These are phyloP conservation scores for Myrmecobius fasciatus DNA, from an alignment of 2,113 vertebrate genomes.

Conservation along the genomic window DNA sequence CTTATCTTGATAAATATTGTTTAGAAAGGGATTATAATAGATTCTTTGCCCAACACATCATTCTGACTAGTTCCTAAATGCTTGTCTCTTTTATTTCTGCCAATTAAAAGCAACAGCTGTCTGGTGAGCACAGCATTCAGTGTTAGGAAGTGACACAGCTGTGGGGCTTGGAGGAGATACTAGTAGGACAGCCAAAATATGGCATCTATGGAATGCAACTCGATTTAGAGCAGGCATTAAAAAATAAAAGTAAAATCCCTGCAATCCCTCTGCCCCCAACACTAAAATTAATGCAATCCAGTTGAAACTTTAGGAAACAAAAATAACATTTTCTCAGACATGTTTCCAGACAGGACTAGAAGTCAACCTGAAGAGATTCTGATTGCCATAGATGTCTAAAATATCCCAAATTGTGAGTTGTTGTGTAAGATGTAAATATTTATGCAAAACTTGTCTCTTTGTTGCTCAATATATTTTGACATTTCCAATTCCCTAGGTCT, in stretches of 20 bases:
- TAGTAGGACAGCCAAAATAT: constrained; percentile 72
- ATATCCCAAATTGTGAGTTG: constrained; percentile 74
- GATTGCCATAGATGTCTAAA: constrained; percentile 77
- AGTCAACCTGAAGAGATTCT: constrained; percentile 73
- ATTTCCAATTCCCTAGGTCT: constrained; percentile 75
- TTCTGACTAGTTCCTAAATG: constrained; percentile 67
- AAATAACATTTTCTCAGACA: constrained; percentile 75
- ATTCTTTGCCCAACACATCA: constrained; percentile 71
- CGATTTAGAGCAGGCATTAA: constrained; percentile 74
- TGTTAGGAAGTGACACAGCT: constrained; percentile 80
- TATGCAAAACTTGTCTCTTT: constrained; percentile 70
- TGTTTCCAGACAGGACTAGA: constrained; percentile 76
- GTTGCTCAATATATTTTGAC: constrained; percentile 72
- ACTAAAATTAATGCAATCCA: constrained; percentile 62
- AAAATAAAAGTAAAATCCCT: constrained; percentile 63
- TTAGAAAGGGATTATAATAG: constrained; percentile 53
- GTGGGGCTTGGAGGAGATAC: constrained; percentile 79
- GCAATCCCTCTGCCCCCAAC: constrained; percentile 56
- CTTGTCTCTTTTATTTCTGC: constrained; percentile 63
- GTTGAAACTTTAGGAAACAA: constrained; percentile 56
- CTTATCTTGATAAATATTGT: constrained; percentile 50
- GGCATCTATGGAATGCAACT: constrained; percentile 77
- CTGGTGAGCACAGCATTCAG: constrained; percentile 72
- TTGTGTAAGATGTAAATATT: constrained; percentile 81
- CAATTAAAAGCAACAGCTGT: constrained; percentile 81